Evolutionary conservation across 1,140 invertebrate species (phyloP).

Genomic region (Rhopalosiphum maidis): DNA sequence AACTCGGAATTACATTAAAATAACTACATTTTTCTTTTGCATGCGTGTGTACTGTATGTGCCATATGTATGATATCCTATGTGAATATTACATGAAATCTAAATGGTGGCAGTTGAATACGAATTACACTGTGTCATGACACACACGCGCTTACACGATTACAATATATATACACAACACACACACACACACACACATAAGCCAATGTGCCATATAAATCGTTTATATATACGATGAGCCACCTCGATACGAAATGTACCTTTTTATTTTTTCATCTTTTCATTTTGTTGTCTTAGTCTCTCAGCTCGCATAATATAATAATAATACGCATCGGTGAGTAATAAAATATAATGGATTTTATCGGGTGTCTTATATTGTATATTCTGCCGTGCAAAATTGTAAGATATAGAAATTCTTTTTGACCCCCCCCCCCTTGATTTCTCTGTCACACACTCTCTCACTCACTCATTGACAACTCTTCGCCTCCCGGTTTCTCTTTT

Average conservation of each 20-base stretch:
- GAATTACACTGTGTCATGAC: background rate
- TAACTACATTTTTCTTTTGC: background rate
- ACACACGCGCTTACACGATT: background rate
- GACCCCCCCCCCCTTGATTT: background rate
- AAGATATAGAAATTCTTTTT: conserved; percentile 34
- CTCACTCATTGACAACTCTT: background rate
- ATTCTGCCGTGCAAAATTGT: conserved; percentile 36
- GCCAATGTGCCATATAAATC: background rate
- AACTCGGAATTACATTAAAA: background rate
- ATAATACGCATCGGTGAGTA: background rate
- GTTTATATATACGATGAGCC: background rate
- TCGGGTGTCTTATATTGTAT: conserved; percentile 15
- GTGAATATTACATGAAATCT: background rate
- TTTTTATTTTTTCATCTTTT: background rate
- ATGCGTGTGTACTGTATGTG: background rate
- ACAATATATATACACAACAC: background rate
- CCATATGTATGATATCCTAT: background rate
- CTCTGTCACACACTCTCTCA: background rate
- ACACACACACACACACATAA: background rate
- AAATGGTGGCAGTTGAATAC: background rate
- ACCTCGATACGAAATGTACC: background rate
- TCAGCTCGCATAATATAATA: conserved; percentile 1
- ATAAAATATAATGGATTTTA: conserved; percentile 57
- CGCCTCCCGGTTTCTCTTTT: background rate
- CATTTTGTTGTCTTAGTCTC: background rate